Evolutionary conservation across 2,888 invertebrate genomes (phyloP).

Genomic region (Empis livida): DNA sequence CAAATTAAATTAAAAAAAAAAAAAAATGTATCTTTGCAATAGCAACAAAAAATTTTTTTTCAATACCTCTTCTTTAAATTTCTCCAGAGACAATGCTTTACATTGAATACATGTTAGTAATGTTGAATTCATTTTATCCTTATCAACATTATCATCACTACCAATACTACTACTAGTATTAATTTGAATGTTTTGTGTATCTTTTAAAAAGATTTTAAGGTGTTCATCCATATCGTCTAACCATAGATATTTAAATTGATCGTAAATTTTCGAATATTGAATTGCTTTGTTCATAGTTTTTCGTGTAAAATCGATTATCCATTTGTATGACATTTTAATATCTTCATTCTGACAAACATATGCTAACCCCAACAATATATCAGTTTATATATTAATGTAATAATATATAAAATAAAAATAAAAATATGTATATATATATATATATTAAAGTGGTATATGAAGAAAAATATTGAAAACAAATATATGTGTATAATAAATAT

Average conservation of each 20-base stretch:
- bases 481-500: too few species aligned
- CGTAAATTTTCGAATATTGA: slow-evolving; percentile 39
- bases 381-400: not conserved
- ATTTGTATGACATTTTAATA: slow-evolving; percentile 42
- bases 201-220: slow-evolving; percentile 37
- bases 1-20: not conserved
- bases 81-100: slow-evolving; percentile 1
- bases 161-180: not conserved
- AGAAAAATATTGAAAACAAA: not conserved
- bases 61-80: slow-evolving; percentile 6
- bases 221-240: slow-evolving; percentile 59
- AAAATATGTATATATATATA: too few species aligned
- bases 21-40: not conserved
- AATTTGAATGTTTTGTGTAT: not conserved
- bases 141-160: not conserved
- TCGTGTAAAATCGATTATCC: slow-evolving; percentile 37
- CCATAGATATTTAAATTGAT: slow-evolving; percentile 64
- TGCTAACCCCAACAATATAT: not conserved
- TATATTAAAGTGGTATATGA: too few species aligned
- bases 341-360: slow-evolving; percentile 42
- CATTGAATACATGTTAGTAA: not conserved
- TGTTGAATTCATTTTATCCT: not conserved
- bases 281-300: slow-evolving; percentile 25
- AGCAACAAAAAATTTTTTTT: not conserved
- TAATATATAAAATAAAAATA: not conserved